Evolutionary conservation across 2,113 vertebrate genomes (phyloP), one percentile per base, ranked within the genome.

Genomic region (Clupea harengus): DNA sequence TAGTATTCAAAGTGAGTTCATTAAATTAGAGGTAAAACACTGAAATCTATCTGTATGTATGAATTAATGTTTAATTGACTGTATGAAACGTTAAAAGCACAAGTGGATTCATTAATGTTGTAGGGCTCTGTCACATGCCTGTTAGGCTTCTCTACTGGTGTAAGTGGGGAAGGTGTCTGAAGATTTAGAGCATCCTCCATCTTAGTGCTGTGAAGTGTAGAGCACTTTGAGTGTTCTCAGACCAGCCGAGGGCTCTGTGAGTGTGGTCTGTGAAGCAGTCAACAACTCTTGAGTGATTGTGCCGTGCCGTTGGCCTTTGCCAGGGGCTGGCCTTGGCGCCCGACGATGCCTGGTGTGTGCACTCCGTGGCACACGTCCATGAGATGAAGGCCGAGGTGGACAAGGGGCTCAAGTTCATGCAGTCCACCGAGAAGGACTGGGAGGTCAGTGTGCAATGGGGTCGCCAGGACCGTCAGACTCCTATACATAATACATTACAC

Each of bases 311-410:
- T 44, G 72, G 72, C 72, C 10, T n/a, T 78, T 78, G 60, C 9
- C 57, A 99, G 98, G 97, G 95, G 39, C 93, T 99, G 18, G 89
- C 95, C 39, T 22, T 97, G 72, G 92, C 95, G 49, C 95, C 91
- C 0, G 93, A 91, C 0, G 98, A 99, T 0, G 96, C 96, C 0
- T 99, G 98, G 98, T 92, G 96, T 0, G 96, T 95, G 67, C 98
- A 99, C 85, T 92, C 97, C 0, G 1, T 99, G 0, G 97, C 98
- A n/a, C 98, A 99, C 0, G 18, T 99, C 20, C 93, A 96, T 18
- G 98, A 99, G 93, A 99, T 99, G 98, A 97, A 87, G 84, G 97
- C 96, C 0, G 96, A 97, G 57, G 45, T 97, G 90, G 92, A 95
- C 85, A 95, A 94, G 4, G 97, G 98, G 0, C 46, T 99, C 88